Conservation (phyloP, 2,888 invertebrate species). For the Camponotus fellah region DNA sequence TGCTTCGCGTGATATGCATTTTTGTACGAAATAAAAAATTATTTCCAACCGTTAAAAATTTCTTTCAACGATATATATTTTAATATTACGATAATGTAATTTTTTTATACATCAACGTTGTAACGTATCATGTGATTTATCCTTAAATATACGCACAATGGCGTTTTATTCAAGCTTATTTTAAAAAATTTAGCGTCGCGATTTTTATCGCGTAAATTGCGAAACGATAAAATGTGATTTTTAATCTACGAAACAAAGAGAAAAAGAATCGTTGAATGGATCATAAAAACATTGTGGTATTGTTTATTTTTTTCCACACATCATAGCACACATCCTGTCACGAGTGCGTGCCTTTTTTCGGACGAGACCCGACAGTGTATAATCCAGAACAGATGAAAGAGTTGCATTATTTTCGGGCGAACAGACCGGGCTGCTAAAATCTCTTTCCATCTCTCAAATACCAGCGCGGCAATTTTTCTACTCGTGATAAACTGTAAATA, state of each 20-base stretch:
- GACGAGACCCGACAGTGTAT: slow-evolving; percentile 52
- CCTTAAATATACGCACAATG: background rate
- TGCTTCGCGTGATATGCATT: background rate
- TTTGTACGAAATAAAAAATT: background rate
- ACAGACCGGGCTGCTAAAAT: slow-evolving; percentile 43
- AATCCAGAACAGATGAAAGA: slow-evolving; percentile 54
- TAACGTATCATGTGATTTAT: background rate
- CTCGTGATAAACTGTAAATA: slow-evolving; percentile 57
- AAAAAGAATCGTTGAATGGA: slow-evolving; percentile 52
- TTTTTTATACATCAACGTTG: background rate
- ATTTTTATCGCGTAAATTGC: slow-evolving; percentile 30
- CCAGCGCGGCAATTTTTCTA: slow-evolving; percentile 51
- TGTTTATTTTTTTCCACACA: slow-evolving; percentile 47
- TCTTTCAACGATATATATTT: slow-evolving; percentile 13
- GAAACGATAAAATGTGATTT: slow-evolving; percentile 47
- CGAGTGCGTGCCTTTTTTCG: slow-evolving; percentile 55
- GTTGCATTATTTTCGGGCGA: slow-evolving; percentile 57
- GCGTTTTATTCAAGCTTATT: slow-evolving; percentile 33
- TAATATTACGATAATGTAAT: background rate
- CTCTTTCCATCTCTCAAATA: slow-evolving; percentile 51
- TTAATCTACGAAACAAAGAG: slow-evolving; percentile 48
- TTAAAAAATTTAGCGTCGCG: slow-evolving; percentile 26
- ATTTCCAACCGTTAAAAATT: background rate
- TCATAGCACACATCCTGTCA: slow-evolving; percentile 45
- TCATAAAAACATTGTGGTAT: slow-evolving; percentile 53